Percentiles rank a stretch among this genome's conserved stretches.
phyloP scores from a whole-genome alignment of 2,888 invertebrate species.

The Sesamia inferens region DNA sequence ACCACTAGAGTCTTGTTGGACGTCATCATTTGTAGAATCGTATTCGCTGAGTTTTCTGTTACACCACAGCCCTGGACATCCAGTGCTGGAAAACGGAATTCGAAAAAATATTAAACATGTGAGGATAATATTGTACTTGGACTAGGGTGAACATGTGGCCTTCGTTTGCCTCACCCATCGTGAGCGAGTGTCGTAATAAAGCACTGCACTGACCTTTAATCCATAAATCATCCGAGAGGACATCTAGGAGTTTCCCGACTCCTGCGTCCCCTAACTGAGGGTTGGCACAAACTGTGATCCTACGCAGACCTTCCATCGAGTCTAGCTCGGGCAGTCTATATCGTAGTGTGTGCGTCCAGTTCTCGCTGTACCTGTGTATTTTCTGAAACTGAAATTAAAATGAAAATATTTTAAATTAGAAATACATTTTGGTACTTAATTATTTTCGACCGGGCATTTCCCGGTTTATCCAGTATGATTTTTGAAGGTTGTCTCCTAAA shows the following conservation, averaged over 20 bases:
- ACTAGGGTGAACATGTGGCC: too few species aligned
- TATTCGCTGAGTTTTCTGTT: constrained; percentile 90
- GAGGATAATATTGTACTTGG: background rate
- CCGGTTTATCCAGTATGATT: background rate
- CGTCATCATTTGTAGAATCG: constrained; percentile 90
- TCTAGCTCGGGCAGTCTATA: constrained; percentile 93
- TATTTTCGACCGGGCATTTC: background rate
- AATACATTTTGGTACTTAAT: background rate
- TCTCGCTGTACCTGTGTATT: constrained; percentile 93
- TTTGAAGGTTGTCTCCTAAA: background rate
- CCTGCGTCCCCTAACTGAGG: constrained; percentile 92
- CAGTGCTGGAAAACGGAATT: constrained; percentile 84
- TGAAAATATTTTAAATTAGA: background rate
- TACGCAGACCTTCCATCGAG: constrained; percentile 92
- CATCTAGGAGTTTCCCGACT: constrained; percentile 90
- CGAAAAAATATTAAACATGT: background rate
- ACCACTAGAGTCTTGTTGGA: constrained; percentile 92
- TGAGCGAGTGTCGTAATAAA: background rate
- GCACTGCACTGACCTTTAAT: constrained; percentile 89
- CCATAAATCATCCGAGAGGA: constrained; percentile 94
- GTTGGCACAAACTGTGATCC: constrained; percentile 93
- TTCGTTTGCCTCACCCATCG: background rate
- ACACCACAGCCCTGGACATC: constrained; percentile 94
- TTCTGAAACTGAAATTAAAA: constrained; percentile 89
- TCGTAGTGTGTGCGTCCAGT: constrained; percentile 95